These are phyloP conservation scores for Silvanus unidentatus DNA, from an alignment of 2,888 invertebrate genomes.

Conservation along the genomic window DNA sequence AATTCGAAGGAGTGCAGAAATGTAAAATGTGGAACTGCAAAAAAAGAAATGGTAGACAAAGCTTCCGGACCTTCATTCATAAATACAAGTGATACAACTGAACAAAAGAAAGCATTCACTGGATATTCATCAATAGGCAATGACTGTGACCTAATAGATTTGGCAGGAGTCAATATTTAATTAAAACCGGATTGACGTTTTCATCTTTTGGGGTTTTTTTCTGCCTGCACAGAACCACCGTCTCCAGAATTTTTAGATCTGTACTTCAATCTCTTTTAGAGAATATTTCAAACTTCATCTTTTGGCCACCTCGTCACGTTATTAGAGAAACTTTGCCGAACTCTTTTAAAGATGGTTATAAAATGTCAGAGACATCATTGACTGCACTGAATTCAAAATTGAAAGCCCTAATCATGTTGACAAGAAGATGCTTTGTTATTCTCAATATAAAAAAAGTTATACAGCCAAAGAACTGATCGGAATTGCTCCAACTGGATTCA, in stretches of 20 bases:
- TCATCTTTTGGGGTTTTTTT: background rate
- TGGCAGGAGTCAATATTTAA: background rate
- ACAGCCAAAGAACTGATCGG: constrained; percentile 1
- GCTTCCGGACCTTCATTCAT: too few relatives aligned
- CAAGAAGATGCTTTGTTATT: background rate
- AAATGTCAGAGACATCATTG: constrained; percentile 7
- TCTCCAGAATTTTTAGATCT: background rate
- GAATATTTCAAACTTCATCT: background rate
- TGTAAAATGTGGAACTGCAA: too few relatives aligned
- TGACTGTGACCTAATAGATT: too few relatives aligned
- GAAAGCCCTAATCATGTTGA: constrained; percentile 1
- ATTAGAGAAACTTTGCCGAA: constrained; percentile 7
- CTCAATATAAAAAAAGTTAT: constrained; percentile 4
- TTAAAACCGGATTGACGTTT: background rate
- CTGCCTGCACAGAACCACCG: background rate
- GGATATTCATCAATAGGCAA: too few relatives aligned
- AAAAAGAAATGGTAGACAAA: too few relatives aligned
- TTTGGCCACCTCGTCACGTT: constrained; percentile 4
- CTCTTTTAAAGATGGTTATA: background rate
- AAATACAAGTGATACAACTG: too few relatives aligned
- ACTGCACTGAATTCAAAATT: constrained; percentile 10
- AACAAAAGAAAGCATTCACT: too few relatives aligned
- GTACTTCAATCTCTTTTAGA: background rate
- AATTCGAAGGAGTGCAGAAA: too few relatives aligned
- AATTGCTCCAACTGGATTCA: constrained; percentile 2